Evolutionary conservation across 2,113 vertebrate genomes (phyloP).

Genomic region (Grammomys dolichurus): DNA sequence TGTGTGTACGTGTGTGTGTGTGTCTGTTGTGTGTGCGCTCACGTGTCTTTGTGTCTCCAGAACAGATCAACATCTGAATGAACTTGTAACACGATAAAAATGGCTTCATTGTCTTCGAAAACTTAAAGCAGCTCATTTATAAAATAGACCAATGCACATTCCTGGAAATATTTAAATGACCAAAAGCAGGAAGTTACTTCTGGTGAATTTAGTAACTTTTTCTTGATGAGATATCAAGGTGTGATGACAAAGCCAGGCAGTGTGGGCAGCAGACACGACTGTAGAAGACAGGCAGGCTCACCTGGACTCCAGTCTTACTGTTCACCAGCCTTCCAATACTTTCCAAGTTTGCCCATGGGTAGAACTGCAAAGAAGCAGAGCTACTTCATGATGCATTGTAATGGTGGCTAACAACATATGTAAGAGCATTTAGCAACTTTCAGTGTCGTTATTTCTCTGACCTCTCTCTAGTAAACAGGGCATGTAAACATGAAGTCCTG

Average conservation of each 20-base stretch:
- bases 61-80: background rate
- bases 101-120: background rate
- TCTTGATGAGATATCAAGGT: background rate
- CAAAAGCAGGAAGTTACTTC: background rate
- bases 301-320: too few species aligned
- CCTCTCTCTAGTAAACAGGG: slow-evolving; percentile 21
- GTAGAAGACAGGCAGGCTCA: background rate
- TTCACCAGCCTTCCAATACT: background rate
- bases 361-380: background rate
- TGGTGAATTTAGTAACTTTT: background rate
- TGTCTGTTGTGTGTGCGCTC: too few species aligned
- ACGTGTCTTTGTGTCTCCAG: background rate
- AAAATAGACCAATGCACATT: background rate
- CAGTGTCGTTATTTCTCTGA: background rate
- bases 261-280: fast-evolving
- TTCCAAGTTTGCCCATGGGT: background rate
- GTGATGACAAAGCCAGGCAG: fast-evolving
- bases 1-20: too few species aligned
- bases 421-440: background rate
- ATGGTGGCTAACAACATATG: background rate
- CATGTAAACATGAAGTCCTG: background rate
- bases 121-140: background rate
- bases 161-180: background rate
- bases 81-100: background rate
- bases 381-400: background rate